These are phyloP conservation scores for Argentina silus DNA, from an alignment of 2,797 vertebrate species.

Conservation along the genomic window DNA sequence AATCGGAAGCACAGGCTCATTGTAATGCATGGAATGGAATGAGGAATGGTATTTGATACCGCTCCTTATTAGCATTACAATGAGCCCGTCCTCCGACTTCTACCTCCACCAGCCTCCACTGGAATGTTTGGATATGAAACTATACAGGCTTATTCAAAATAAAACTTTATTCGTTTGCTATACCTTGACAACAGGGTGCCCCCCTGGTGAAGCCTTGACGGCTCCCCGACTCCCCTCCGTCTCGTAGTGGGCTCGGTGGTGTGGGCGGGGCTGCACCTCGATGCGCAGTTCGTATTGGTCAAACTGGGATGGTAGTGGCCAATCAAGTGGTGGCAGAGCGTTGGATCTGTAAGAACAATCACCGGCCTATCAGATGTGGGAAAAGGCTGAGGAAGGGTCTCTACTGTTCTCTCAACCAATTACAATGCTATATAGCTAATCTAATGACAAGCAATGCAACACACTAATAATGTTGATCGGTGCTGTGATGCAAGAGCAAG, in stretches of 20 bases:
- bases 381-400: neutral
- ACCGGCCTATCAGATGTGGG: neutral
- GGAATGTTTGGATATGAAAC: neutral
- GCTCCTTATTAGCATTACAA: too few relatives aligned
- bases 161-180: conserved; percentile 1
- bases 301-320: conserved; percentile 90
- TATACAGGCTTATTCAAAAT: conserved; percentile 10
- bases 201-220: conserved; percentile 86
- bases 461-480: too few relatives aligned
- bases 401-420: too few relatives aligned
- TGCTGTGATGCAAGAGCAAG: too few relatives aligned
- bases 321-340: conserved; percentile 89
- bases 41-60: too few relatives aligned
- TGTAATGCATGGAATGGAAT: too few relatives aligned
- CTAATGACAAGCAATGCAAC: too few relatives aligned
- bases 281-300: conserved; percentile 90
- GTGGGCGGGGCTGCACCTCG: conserved; percentile 89
- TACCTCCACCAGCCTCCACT: too few relatives aligned
- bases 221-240: conserved; percentile 92
- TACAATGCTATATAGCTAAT: too few relatives aligned
- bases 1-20: neutral
- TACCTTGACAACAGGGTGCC: conserved; percentile 91
- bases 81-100: too few relatives aligned
- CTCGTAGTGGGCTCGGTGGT: conserved; percentile 93
- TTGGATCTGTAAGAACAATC: conserved; percentile 77